phyloP scores from a whole-genome alignment of 1,140 invertebrate species.

The Nasonia vitripennis region DNA sequence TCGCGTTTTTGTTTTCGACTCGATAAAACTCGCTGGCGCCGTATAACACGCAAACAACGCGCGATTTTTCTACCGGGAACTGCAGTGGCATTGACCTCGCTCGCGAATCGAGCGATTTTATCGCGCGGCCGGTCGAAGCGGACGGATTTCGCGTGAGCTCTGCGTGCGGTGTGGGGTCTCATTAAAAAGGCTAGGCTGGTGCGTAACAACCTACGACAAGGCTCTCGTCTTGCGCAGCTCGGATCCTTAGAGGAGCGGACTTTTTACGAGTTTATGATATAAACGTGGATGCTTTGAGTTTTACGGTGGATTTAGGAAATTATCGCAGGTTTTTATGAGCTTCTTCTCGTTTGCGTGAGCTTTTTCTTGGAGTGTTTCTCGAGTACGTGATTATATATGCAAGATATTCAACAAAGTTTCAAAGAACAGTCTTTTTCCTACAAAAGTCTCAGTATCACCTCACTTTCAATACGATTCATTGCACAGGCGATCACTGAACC shows the following conservation, averaged over 20 bases:
- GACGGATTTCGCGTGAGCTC: conserved; percentile 26
- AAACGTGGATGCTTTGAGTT: not conserved
- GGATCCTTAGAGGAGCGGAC: not conserved
- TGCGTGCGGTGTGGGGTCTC: not conserved
- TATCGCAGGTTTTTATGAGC: not conserved
- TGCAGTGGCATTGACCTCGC: conserved; percentile 33
- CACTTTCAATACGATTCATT: not conserved
- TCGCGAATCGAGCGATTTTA: conserved; percentile 12
- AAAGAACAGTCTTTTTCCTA: too few relatives aligned
- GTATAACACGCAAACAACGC: not conserved
- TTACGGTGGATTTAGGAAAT: not conserved
- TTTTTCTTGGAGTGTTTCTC: too few relatives aligned
- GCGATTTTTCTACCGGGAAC: not conserved
- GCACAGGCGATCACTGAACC: not conserved
- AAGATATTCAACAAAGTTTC: too few relatives aligned
- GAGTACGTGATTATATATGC: too few relatives aligned
- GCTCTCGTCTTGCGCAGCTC: not conserved
- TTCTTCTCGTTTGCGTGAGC: too few relatives aligned
- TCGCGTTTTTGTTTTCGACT: not conserved
- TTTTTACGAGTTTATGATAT: not conserved
- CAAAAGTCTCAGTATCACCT: not conserved
- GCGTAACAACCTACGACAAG: conserved; percentile 62
- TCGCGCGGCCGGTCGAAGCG: not conserved
- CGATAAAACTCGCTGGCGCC: not conserved
- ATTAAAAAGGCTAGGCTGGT: conserved; percentile 26